Percentiles rank a stretch among this genome's conserved stretches.
Evolutionary conservation across 2,888 invertebrate species (phyloP).

Genomic region (Netelia inedita): DNA sequence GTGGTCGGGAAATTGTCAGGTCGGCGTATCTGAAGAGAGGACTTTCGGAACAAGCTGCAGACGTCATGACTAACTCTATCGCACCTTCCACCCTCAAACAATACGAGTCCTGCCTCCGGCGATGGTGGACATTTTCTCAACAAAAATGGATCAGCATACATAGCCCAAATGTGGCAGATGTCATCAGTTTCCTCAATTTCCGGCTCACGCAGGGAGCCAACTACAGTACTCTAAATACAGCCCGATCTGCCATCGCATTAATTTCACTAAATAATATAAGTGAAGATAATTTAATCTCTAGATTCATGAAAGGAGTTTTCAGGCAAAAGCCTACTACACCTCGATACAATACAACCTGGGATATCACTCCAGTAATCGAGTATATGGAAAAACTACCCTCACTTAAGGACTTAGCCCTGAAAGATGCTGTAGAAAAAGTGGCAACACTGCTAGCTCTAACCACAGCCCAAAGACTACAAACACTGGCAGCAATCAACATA

Average conservation of each 20-base stretch:
- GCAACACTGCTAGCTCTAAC: slow-evolving; percentile 65
- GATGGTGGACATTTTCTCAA: slow-evolving; percentile 58
- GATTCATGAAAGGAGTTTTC: slow-evolving; percentile 67
- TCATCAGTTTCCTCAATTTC: slow-evolving; percentile 57
- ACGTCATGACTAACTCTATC: slow-evolving; percentile 49
- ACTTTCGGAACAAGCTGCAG: slow-evolving; percentile 16
- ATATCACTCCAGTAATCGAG: slow-evolving; percentile 58
- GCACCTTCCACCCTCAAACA: slow-evolving; percentile 54
- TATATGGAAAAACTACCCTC: slow-evolving; percentile 51
- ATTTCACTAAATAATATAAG: slow-evolving; percentile 58
- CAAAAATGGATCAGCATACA: slow-evolving; percentile 36
- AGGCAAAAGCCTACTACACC: slow-evolving; percentile 58
- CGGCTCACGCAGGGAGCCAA: slow-evolving; percentile 36
- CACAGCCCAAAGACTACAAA: slow-evolving; percentile 68
- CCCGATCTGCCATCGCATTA: slow-evolving; percentile 62
- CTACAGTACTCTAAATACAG: slow-evolving; percentile 57
- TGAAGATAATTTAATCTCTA: slow-evolving; percentile 45
- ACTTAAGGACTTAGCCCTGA: slow-evolving; percentile 50
- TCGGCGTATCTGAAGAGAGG: slow-evolving; percentile 53
- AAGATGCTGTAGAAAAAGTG: slow-evolving; percentile 62
- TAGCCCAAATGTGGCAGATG: slow-evolving; percentile 43
- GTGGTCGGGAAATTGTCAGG: slow-evolving; percentile 67
- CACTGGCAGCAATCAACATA: slow-evolving; percentile 62
- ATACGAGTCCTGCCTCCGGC: slow-evolving; percentile 51
- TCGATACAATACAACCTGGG: slow-evolving; percentile 66